Percentiles rank a stretch among this genome's conserved stretches.
phyloP scores from a whole-genome alignment of 2,797 vertebrate species.

The Micrastur ruficollis region DNA sequence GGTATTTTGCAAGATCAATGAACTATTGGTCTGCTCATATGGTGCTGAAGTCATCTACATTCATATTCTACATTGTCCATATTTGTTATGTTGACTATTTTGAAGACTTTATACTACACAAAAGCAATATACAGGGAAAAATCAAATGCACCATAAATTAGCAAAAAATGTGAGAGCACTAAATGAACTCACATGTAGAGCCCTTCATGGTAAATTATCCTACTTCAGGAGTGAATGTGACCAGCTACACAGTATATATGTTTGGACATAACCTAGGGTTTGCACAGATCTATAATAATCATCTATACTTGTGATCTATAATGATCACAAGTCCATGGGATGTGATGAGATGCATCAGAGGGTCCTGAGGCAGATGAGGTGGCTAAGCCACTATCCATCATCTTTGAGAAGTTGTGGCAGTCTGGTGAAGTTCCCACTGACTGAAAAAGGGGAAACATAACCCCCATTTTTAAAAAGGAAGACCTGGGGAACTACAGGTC shows the following conservation, averaged over 20 bases:
- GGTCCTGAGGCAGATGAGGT: too few species aligned
- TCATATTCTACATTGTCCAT: background rate
- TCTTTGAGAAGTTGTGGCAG: too few species aligned
- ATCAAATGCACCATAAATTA: background rate
- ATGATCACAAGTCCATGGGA: too few species aligned
- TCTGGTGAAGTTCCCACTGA: too few species aligned
- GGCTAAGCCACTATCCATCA: too few species aligned
- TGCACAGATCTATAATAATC: background rate
- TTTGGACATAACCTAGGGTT: background rate
- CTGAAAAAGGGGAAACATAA: too few species aligned
- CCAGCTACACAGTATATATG: background rate
- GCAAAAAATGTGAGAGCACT: background rate
- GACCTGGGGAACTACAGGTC: too few species aligned
- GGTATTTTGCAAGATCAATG: slow-evolving; percentile 2
- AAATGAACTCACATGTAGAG: background rate
- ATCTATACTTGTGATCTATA: too few species aligned
- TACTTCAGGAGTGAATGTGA: background rate
- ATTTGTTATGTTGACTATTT: background rate
- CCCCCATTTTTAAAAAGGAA: too few species aligned
- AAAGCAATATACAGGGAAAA: background rate
- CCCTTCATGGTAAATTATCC: background rate
- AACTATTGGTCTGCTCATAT: background rate
- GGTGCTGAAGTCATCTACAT: background rate
- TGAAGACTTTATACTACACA: background rate
- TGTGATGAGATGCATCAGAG: too few species aligned